Evolutionary conservation across 2,797 vertebrate genomes (phyloP).

Genomic region (Sciurus carolinensis): DNA sequence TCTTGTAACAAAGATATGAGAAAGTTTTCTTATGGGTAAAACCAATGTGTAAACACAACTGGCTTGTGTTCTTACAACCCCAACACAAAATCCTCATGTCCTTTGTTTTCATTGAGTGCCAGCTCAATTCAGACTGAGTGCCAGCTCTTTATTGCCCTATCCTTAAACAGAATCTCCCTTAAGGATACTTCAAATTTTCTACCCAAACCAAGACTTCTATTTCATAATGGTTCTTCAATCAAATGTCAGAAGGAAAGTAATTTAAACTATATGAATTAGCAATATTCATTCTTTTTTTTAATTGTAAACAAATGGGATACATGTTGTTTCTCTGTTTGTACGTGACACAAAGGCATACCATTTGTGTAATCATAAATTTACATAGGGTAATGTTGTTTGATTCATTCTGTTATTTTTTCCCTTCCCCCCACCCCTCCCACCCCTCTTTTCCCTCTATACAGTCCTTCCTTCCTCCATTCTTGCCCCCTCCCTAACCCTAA

Average conservation of each 20-base stretch:
- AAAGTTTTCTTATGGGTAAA: neutral
- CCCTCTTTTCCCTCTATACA: no score
- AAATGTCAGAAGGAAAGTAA: conserved; percentile 13
- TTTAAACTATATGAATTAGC: neutral
- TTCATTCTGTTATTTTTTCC: no score
- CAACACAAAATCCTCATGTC: neutral
- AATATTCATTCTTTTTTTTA: neutral
- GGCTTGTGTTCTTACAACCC: neutral
- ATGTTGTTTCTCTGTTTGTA: no score
- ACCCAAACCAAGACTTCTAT: neutral
- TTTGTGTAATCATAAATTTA: no score
- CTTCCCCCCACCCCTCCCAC: no score
- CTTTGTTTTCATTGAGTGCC: neutral
- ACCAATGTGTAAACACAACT: neutral
- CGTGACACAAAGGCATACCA: no score
- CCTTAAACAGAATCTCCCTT: neutral
- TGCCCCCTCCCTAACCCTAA: no score
- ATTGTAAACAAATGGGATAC: no score
- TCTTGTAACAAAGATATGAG: neutral
- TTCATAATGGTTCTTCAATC: neutral
- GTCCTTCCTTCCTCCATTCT: no score
- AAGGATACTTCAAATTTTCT: neutral
- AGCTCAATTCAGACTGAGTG: neutral
- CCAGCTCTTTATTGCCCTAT: neutral
- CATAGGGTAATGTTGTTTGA: no score